Evolutionary conservation across 2,797 vertebrate species (phyloP), one percentile per base, ranked within the genome.

Genomic region (Picus viridis): DNA sequence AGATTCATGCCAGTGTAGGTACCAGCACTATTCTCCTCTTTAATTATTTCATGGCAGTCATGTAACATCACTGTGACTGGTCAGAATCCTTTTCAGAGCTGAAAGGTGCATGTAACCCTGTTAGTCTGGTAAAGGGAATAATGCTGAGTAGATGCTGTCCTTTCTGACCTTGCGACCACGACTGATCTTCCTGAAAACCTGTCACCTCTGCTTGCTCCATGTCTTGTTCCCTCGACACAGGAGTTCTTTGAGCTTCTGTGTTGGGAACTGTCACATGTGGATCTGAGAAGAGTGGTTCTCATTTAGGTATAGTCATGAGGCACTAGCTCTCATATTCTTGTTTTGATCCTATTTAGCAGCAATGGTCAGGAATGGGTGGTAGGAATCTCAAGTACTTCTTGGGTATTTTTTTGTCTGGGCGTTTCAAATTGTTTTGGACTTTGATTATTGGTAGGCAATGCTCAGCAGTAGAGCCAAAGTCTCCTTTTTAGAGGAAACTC

Each of bases 181-280:
- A 29, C 74, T 69, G 81, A 58, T 91, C 17, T 92, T 90, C 58
- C 85, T 82, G 80, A 79, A 89, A 93, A 79, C 59, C 34, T 54
- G 39, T 61, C 85, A 23, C 57, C 54, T 82, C 41, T 57, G 43
- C 78, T 39, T 54, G 34, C 34, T 86, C 57, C 1, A 1, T 54
- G 74, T 17, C 53, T 70, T 13, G 10, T 54, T 88, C 64, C 34
- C 29, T 57, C 19, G 29, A 14, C 20, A 3, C 49, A 45, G 63
- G 68, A 84, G 63, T 71, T 79, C 70, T 86, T 51, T 71, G 86
- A 70, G 2, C 54, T 87, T 34, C 16, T 65, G 49, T 16, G 12
- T 86, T 0, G 0, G 68, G 81, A 79, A 30, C 43, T 80, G 72
- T 74, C 78, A 16, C 4, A 0, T 1, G 0, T 0, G 1, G 57